A percentile compares a stretch with the other conserved stretches of the same genome.
Evolutionary conservation across 2,888 invertebrate genomes (phyloP).

Genomic region (Nemotelus pantherinus): DNA sequence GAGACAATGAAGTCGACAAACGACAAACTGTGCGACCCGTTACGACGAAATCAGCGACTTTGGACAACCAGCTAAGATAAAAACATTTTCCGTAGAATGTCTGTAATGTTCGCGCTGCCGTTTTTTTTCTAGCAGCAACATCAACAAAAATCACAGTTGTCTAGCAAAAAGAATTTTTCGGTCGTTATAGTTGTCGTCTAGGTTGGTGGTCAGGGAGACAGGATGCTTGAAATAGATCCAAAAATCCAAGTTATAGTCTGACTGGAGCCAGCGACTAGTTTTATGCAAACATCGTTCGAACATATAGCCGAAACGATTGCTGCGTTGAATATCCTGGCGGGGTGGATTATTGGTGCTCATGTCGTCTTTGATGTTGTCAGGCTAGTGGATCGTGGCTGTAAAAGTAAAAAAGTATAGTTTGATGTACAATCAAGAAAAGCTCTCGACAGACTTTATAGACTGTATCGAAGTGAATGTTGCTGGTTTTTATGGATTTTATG

Average conservation of each 20-base stretch:
- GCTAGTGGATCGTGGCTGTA: too few species aligned
- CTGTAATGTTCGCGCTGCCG: background rate
- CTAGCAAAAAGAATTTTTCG: background rate
- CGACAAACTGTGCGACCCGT: constrained; percentile 2
- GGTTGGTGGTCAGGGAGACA: background rate
- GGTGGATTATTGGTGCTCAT: too few species aligned
- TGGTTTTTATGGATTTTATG: too few species aligned
- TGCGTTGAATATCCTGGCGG: too few species aligned
- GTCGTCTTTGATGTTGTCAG: too few species aligned
- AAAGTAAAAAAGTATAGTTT: too few species aligned
- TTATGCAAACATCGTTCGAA: background rate
- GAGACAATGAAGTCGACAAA: background rate
- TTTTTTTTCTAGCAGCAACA: too few species aligned
- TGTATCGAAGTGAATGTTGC: too few species aligned
- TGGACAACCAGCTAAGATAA: background rate
- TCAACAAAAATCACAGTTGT: background rate
- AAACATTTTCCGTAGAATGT: background rate
- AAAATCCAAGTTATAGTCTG: constrained; percentile 19
- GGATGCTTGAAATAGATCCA: constrained; percentile 4
- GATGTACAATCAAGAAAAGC: too few species aligned
- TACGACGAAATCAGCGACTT: background rate
- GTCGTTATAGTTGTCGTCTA: background rate
- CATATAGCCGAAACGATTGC: background rate
- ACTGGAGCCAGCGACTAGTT: background rate
- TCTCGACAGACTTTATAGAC: too few species aligned